Evolutionary conservation across 2,888 invertebrate species (phyloP), one percentile per base, ranked within the genome.

Genomic region (Penaeus monodon): DNA sequence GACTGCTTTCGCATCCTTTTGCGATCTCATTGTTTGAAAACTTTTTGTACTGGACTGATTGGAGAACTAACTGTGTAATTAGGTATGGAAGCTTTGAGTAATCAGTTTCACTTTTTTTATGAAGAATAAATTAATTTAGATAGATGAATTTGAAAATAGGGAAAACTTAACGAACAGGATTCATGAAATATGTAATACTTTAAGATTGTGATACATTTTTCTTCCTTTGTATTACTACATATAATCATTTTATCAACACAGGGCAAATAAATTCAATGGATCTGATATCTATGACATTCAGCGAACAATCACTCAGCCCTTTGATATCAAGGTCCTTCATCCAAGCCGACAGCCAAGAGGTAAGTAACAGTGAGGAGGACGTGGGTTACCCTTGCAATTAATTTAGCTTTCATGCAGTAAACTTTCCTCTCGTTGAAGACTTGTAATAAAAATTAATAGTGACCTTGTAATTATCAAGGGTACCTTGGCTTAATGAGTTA

Each of bases 11-110:
- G 79, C 98, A 98, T 94, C 97, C 98, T 0, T 98, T 98, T 93
- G 96, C 97, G 78, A 95, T 98, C 90, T 94, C 96, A 0, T 94
- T 97, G 88, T 97, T 96, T 93, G 97, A 96, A 92, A 95, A 95
- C 91, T 95, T 96, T 92, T 95, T 98, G 22, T 98, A 97, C 93
- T 98, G 97, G 97, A 97, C 97, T 0, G 98, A 98, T 93, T 98
- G 98, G 98, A 94, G 97, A 90, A 95, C 95, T 85, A 97, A 96
- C 92, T 95, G 96, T 89, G 96, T 98, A 6, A 95, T 96, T 91
- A 94, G 96, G 89, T 89, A 68, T 83, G 24, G 7, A 24, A 63
- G 14, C 12, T 6, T 78, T 57, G 17, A 12, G 17, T 57, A 57
- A 57, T 14, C 57, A 57, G 17, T 57, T 57, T 57, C 57, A 3